Conservation (phyloP, 2,113 vertebrate genomes). For the Plotosus lineatus region DNA sequence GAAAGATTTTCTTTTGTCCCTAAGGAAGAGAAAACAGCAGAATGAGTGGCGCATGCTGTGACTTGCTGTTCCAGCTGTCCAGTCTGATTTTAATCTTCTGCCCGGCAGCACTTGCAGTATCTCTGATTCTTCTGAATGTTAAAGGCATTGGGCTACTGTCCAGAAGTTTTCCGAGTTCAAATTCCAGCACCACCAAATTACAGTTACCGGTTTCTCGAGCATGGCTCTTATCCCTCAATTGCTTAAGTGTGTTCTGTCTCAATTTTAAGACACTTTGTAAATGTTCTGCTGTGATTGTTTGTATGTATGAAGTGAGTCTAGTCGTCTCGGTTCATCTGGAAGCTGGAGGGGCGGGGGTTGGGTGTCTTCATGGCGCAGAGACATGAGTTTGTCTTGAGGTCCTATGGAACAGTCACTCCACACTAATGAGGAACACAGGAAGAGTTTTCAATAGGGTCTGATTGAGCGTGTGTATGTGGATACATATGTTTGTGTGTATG, state of each 20-base stretch:
- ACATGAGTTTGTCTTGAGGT: background rate
- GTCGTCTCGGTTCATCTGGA: background rate
- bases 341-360: background rate
- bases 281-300: background rate
- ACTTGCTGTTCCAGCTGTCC: constrained; percentile 24
- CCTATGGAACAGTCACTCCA: constrained; percentile 47
- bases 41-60: constrained; percentile 9
- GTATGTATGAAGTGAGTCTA: background rate
- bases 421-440: constrained; percentile 48
- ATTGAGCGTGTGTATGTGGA: constrained; percentile 44
- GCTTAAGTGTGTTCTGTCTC: background rate
- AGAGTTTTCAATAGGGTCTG: constrained; percentile 51
- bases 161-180: background rate
- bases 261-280: background rate
- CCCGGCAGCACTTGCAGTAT: background rate
- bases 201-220: background rate
- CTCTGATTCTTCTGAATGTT: background rate
- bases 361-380: background rate
- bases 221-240: too few relatives aligned
- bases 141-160: background rate
- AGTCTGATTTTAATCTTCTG: background rate
- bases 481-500: constrained; percentile 35
- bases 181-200: background rate
- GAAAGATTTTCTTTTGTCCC: background rate
- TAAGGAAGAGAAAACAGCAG: constrained; percentile 11